Conservation (phyloP, 2,113 vertebrate genomes). For the Ivindomyrus marchei region DNA sequence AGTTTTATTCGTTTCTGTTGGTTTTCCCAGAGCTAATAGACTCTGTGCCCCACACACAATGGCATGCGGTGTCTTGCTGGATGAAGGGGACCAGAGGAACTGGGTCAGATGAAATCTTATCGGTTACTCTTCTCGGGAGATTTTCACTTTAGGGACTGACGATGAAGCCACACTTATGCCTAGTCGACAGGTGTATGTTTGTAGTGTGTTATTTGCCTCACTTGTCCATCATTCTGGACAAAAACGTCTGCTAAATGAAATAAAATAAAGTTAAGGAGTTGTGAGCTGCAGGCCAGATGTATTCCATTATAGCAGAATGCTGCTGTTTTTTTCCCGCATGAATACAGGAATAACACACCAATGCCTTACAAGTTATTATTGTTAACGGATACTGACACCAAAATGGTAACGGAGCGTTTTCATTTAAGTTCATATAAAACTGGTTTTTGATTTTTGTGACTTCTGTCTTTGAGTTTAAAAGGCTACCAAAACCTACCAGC, state of each 20-base stretch:
- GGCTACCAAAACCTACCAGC: background rate
- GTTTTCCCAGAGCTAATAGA: background rate
- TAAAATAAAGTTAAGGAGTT: background rate
- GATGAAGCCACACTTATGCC: background rate
- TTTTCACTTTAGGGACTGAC: background rate
- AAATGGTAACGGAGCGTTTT: background rate
- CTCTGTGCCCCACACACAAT: background rate
- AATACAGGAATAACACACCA: background rate
- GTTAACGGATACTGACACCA: background rate
- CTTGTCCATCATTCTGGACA: background rate
- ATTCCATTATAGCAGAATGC: background rate
- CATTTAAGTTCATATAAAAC: background rate
- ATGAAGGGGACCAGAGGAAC: background rate
- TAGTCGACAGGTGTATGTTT: background rate
- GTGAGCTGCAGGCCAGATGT: background rate
- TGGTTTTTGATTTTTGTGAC: background rate
- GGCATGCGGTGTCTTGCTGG: background rate
- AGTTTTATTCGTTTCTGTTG: background rate
- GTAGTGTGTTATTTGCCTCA: background rate
- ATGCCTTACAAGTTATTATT: background rate
- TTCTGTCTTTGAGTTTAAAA: background rate
- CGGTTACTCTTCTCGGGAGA: background rate
- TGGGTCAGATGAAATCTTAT: background rate
- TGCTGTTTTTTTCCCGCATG: background rate
- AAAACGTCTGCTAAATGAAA: background rate